phyloP scores from a whole-genome alignment of 2,888 invertebrate species.

The Microplitis manilae region DNA sequence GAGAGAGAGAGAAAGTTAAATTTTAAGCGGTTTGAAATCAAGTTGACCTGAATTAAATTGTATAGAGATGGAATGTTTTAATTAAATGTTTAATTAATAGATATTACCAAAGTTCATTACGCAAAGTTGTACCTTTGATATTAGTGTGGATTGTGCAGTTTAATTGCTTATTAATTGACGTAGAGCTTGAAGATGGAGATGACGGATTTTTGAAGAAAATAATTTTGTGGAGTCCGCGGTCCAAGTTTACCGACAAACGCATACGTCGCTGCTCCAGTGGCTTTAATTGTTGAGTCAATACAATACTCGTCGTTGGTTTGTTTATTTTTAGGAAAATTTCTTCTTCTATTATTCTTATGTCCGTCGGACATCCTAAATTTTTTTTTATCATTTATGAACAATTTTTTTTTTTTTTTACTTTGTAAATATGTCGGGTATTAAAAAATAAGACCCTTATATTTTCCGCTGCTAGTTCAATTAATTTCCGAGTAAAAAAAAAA shows the following conservation, averaged over 20 bases:
- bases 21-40: not conserved
- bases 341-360: conserved; percentile 48
- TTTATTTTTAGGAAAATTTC: not conserved
- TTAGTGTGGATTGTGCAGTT: not conserved
- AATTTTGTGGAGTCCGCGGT: not conserved
- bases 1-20: not conserved
- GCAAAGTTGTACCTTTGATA: not conserved
- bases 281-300: not conserved
- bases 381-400: not conserved
- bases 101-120: not conserved
- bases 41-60: not conserved
- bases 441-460: too few species aligned
- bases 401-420: too few species aligned
- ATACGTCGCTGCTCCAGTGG: not conserved
- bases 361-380: conserved; percentile 73
- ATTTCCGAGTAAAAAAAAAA: too few species aligned
- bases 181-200: not conserved
- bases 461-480: too few species aligned
- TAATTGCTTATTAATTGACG: not conserved
- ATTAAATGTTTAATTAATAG: not conserved
- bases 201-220: not conserved
- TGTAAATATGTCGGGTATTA: too few species aligned
- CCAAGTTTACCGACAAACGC: not conserved
- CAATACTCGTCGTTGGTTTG: not conserved
- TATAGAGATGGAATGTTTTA: not conserved